Evolutionary conservation across 2,888 invertebrate genomes (phyloP), one percentile per base, ranked within the genome.

Genomic region (Polyommatus iphigenia): DNA sequence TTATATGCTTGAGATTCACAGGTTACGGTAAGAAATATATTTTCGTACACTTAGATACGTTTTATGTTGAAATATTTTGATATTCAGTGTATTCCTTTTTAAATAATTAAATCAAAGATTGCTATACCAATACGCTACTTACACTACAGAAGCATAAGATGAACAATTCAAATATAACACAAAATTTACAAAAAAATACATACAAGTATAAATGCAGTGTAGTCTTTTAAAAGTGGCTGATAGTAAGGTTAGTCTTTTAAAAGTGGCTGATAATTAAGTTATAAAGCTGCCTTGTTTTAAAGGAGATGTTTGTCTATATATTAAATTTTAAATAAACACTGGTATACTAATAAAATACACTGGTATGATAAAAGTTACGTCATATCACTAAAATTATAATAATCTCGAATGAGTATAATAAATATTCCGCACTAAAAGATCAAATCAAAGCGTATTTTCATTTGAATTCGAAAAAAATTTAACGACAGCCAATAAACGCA

Each of bases 151-250:
- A 24, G 13, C n/a, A 57, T 57, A 50, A 73, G 1, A 46, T 8
- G 5, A 73, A 78, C 71, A 59, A 80, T 76, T 79, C 81, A 79
- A 78, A 86, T 90, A 90, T 90, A 90, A 91, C 90, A 91, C 90
- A 88, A 87, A 85, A 87, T 87, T 83, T 87, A 87, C 87, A 87
- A 79, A 72, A 79, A 78, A 83, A 82, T 78, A 78, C 46, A 29
- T 78, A 76, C 81, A 83, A 79, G 81, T 83, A 82, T 89, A 90
- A 91, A 90, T 91, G 90, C 90, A 83, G 83, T 84, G 80, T 83
- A 88, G 87, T 88, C 87, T 88, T 88, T 84, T 80, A 72, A 79
- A 82, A 85, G 86, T 84, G 83, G 85, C 85, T 50, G 20, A 81
- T 80, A 78, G 78, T 82, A 82, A 71, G 82, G 84, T 85, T 83